Evolutionary conservation across 30 jellyfish, hydroid and myxozoan genomes (phyloP).

Genomic region (Pelagia noctiluca): DNA sequence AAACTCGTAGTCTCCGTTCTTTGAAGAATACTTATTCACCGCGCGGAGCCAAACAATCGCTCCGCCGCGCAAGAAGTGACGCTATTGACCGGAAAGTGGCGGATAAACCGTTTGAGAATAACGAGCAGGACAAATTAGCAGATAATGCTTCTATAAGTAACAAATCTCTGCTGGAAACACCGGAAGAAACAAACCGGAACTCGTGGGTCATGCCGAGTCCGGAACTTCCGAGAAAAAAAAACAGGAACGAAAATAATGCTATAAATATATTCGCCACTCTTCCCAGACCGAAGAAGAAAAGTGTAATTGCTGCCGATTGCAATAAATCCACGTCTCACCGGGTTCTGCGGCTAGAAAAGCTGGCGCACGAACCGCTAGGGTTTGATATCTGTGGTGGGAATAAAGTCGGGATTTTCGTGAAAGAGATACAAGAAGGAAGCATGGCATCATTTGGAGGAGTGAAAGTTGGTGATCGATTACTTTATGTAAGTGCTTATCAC

Average conservation of each 20-base stretch:
- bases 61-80: conserved; percentile 70
- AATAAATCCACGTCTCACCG: conserved; percentile 74
- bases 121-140: conserved; percentile 2
- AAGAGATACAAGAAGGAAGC: conserved; percentile 67
- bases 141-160: background rate
- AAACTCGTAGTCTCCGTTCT: conserved; percentile 50
- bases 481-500: conserved; percentile 60
- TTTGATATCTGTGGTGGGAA: conserved; percentile 83
- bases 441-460: conserved; percentile 81
- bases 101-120: background rate
- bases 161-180: conserved; percentile 11
- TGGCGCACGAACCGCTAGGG: conserved; percentile 59
- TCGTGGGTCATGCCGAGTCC: conserved; percentile 71
- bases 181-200: conserved; percentile 13
- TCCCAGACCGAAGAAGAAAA: conserved; percentile 54
- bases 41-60: conserved; percentile 33
- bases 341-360: conserved; percentile 71
- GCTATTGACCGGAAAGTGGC: conserved; percentile 38
- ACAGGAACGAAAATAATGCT: conserved; percentile 24
- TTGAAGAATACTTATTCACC: conserved; percentile 28
- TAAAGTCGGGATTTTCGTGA: conserved; percentile 76
- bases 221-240: conserved; percentile 13
- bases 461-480: conserved; percentile 84
- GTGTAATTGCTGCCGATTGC: conserved; percentile 63
- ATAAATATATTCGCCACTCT: conserved; percentile 53